A percentile compares a stretch with the other conserved stretches of the same genome.
These are phyloP conservation scores for Rhineura floridana DNA, from an alignment of 2,113 vertebrate genomes.

Conservation along the genomic window DNA sequence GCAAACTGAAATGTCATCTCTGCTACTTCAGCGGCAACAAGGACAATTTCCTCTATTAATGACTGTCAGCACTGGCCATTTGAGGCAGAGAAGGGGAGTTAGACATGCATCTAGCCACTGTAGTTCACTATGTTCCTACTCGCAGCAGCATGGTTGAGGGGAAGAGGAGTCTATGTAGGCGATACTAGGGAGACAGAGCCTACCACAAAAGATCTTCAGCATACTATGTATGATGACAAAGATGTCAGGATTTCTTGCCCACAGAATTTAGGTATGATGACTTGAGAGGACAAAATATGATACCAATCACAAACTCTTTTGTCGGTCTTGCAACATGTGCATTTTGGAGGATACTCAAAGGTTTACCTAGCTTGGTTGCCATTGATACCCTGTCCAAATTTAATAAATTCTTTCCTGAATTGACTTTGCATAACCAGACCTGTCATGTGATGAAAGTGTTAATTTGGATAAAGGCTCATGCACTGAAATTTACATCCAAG, in stretches of 20 bases:
- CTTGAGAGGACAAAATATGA: not conserved
- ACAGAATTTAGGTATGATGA: not conserved
- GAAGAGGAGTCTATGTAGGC: not conserved
- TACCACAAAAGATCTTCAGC: not conserved
- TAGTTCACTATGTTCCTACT: not conserved
- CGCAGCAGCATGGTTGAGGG: not conserved
- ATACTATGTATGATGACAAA: not conserved
- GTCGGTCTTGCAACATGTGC: not conserved
- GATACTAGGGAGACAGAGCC: not conserved
- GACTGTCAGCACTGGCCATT: not conserved
- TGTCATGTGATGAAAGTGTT: not conserved
- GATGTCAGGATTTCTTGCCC: not conserved
- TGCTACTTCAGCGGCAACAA: conserved; percentile 26
- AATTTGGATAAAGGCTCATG: not conserved
- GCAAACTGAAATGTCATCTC: conserved; percentile 47
- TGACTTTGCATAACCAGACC: not conserved
- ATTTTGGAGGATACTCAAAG: not conserved
- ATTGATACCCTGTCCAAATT: not conserved
- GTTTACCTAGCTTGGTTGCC: not conserved
- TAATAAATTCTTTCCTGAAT: not conserved
- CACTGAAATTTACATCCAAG: not conserved
- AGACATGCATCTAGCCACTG: not conserved
- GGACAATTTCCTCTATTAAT: conserved; percentile 19
- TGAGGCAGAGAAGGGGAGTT: not conserved
- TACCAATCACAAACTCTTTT: not conserved